phyloP scores from a whole-genome alignment of 2,797 vertebrate species.

The Coregonus sp. region DNA sequence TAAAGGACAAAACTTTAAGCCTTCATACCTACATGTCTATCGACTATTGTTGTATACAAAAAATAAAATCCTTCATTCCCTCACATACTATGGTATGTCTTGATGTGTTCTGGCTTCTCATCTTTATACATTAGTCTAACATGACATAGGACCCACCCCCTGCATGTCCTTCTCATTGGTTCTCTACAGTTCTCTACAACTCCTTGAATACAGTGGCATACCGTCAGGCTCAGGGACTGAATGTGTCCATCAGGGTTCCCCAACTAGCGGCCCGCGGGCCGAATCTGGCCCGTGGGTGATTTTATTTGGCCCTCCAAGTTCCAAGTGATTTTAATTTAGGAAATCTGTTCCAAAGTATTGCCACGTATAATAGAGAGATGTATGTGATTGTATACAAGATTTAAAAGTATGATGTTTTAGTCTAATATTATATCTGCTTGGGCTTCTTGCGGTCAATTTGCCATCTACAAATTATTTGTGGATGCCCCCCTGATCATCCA shows the following conservation, averaged over 20 bases:
- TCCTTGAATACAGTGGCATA: not conserved
- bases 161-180: not conserved
- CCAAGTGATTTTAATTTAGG: too few species aligned
- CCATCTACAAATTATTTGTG: too few species aligned
- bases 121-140: not conserved
- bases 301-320: too few species aligned
- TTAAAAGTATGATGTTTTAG: too few species aligned
- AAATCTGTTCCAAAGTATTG: too few species aligned
- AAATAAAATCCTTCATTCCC: not conserved
- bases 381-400: too few species aligned
- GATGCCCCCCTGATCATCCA: too few species aligned
- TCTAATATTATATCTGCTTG: too few species aligned
- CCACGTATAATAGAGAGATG: too few species aligned
- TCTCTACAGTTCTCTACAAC: not conserved
- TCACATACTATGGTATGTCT: not conserved
- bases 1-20: not conserved
- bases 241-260: not conserved
- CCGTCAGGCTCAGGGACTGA: not conserved
- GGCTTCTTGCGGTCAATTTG: too few species aligned
- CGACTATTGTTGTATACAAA: not conserved
- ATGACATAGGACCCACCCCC: not conserved
- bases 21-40: not conserved
- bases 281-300: too few species aligned
- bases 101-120: not conserved
- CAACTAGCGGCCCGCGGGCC: too few species aligned